These are phyloP conservation scores for Limnephilus rhombicus DNA, from an alignment of 2,888 invertebrate species.

Conservation along the genomic window DNA sequence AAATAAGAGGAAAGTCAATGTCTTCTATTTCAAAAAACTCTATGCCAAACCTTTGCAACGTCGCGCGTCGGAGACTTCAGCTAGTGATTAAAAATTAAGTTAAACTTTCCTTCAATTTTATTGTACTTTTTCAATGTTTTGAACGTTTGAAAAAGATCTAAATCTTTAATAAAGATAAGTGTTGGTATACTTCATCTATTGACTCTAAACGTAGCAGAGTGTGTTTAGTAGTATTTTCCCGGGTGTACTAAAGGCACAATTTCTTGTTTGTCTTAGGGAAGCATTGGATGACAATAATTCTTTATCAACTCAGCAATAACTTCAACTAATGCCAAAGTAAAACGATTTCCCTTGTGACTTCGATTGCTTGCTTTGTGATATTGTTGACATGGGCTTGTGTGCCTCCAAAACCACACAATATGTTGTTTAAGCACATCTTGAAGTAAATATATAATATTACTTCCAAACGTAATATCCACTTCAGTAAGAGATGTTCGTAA, in stretches of 20 bases:
- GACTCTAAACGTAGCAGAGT: neutral
- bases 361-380: constrained; percentile 6
- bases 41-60: no score
- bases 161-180: no score
- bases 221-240: neutral
- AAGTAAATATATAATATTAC: neutral
- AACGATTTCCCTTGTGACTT: constrained; percentile 17
- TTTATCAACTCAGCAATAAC: constrained; percentile 11
- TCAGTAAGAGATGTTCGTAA: neutral
- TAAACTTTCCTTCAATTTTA: no score
- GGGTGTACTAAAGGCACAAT: neutral
- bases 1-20: no score
- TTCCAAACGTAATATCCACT: neutral
- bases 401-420: neutral
- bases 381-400: constrained; percentile 12
- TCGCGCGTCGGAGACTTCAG: no score
- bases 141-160: no score
- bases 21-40: no score
- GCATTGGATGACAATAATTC: neutral
- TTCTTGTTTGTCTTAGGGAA: neutral
- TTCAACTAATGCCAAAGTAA: constrained; percentile 18
- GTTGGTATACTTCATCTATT: neutral
- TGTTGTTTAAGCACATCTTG: neutral
- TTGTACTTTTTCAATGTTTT: no score
- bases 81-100: no score